These are phyloP conservation scores for Otus sunia DNA, from an alignment of 2,113 vertebrate genomes.

Conservation along the genomic window DNA sequence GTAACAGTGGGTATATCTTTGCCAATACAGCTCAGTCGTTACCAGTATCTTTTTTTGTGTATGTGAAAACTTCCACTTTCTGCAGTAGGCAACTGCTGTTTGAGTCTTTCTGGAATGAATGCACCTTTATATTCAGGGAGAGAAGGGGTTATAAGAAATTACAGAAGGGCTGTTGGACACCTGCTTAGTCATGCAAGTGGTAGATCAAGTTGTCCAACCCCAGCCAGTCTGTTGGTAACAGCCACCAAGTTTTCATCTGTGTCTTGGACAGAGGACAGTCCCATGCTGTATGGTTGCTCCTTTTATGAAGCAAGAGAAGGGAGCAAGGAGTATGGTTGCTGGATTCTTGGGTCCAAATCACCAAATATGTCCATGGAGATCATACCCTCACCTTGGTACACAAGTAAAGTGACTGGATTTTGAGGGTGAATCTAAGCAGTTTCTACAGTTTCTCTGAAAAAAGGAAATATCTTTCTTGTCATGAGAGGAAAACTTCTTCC, in stretches of 20 bases:
- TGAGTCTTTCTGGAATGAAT: not conserved
- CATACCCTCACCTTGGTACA: not conserved
- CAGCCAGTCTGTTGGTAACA: not conserved
- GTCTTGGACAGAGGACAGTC: not conserved
- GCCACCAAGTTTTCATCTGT: not conserved
- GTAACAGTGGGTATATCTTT: not conserved
- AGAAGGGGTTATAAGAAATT: not conserved
- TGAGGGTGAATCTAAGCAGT: not conserved
- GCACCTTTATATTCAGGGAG: not conserved
- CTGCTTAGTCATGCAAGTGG: not conserved
- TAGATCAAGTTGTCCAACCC: not conserved
- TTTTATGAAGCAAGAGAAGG: not conserved
- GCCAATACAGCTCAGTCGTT: not conserved
- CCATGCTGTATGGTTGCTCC: accelerated
- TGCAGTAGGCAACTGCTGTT: not conserved
- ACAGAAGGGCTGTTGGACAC: not conserved
- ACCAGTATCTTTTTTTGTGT: not conserved
- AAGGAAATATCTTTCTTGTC: not conserved
- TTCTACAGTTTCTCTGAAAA: not conserved
- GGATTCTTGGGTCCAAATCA: not conserved
- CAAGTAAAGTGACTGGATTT: not conserved
- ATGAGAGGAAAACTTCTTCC: not conserved
- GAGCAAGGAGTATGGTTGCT: not conserved
- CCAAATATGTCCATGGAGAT: too few species aligned
- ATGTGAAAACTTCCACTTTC: not conserved